Conservation (phyloP, 2,113 vertebrate genomes). For the Burhinus bistriatus region DNA sequence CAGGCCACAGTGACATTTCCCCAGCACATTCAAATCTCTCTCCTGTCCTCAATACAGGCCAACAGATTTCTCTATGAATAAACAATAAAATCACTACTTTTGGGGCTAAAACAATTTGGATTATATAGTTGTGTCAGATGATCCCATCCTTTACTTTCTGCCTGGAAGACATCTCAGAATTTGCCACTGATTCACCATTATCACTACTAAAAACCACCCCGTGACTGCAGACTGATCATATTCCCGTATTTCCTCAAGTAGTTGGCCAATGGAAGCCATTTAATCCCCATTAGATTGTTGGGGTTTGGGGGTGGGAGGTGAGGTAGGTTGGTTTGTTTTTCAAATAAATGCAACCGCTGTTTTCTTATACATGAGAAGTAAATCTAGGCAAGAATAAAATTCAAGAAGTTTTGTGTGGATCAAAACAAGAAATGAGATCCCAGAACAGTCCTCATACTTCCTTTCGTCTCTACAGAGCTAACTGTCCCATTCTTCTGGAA, state of each 20-base stretch:
- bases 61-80: not conserved
- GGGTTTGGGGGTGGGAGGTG: not conserved
- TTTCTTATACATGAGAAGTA: not conserved
- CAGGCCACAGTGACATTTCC: not conserved
- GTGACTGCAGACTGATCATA: not conserved
- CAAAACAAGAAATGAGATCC: not conserved
- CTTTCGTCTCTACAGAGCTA: no score
- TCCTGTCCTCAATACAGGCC: accelerated
- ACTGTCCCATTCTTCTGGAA: no score
- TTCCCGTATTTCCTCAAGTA: not conserved
- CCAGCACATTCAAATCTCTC: not conserved
- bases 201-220: not conserved
- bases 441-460: no score
- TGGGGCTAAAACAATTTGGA: not conserved
- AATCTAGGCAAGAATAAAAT: not conserved
- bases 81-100: not conserved
- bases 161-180: not conserved
- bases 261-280: not conserved
- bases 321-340: not conserved
- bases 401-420: not conserved
- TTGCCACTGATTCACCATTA: not conserved
- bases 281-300: not conserved
- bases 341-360: not conserved
- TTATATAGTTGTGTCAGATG: not conserved
- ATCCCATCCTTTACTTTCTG: not conserved